Evolutionary conservation across 1,140 invertebrate species (phyloP), one percentile per base, ranked within the genome.

Genomic region (Gonatopus flavifemur): DNA sequence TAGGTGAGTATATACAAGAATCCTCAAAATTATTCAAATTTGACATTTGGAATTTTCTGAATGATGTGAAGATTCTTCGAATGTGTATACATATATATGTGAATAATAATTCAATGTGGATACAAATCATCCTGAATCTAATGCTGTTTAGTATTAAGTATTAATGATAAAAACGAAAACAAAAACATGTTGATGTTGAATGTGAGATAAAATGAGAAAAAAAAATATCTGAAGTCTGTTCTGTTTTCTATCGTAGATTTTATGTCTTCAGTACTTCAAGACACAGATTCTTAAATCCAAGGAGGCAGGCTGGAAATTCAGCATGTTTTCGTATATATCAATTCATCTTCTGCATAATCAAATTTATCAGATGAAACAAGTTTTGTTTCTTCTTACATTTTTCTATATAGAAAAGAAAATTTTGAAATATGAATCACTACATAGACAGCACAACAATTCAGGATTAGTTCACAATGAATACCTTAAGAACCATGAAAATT

Each of bases 181-280:
- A 46, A 62, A 64, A 60, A 53, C 52, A 59, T 67, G 62, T 77
- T 63, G 62, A 72, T 74, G 70, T 74, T 72, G 63, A 69, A 55
- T 70, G 72, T 72, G 54, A 55, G 62, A 30, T 66, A 57, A 65
- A 62, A 69, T 46, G 45, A 30, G 43, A 47, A 59, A 32, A 56
- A 52, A 58, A 66, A 67, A 61, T 60, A 64, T 70, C 74, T 56
- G 51, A 70, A 64, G 62, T 70, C 64, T 67, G 67, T 76, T 77
- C 68, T 73, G 72, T 76, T 76, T 75, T 75, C 71, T 77, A 77
- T 74, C 63, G 71, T 77, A 76, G 72, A 75, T 76, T 77, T 77
- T 76, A 65, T 77, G 76, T 76, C 72, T 76, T 74, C 69, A 71
- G 73, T 77, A 77, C 62, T 75, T 65, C 75, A 73, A 76, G 71